These are phyloP conservation scores for Drosophila lowei DNA, from an alignment of 1,140 invertebrate species.

Conservation along the genomic window DNA sequence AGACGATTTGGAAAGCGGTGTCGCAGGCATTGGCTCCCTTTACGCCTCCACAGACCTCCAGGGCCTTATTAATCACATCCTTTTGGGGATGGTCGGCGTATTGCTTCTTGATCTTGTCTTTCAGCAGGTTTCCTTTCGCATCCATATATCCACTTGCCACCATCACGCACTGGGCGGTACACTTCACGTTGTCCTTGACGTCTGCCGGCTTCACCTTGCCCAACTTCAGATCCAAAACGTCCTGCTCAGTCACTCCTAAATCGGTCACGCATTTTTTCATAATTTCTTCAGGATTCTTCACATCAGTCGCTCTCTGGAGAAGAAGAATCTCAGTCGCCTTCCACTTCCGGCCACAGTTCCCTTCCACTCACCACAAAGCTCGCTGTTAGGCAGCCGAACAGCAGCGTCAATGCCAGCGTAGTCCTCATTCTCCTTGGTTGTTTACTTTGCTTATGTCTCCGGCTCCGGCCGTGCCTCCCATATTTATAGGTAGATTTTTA, in stretches of 20 bases:
- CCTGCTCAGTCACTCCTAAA: conserved; percentile 47
- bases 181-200: conserved; percentile 62
- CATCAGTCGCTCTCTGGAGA: too few relatives aligned
- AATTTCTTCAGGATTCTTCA: not conserved
- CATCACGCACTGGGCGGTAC: conserved; percentile 53
- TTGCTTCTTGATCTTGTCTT: conserved; percentile 26
- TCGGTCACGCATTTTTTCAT: conserved; percentile 46
- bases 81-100: not conserved
- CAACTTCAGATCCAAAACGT: conserved; percentile 37
- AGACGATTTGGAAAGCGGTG: conserved; percentile 49
- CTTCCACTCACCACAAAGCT: conserved; percentile 32
- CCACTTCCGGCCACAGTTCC: too few relatives aligned
- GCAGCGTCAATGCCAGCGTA: conserved; percentile 39
- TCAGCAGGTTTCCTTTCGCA: conserved; percentile 33
- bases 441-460: conserved; percentile 27
- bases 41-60: conserved; percentile 35
- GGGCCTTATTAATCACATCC: conserved; percentile 14
- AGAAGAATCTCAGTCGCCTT: too few relatives aligned
- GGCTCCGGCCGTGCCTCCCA: not conserved
- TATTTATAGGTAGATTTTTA: conserved; percentile 38
- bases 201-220: conserved; percentile 42
- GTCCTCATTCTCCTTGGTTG: conserved; percentile 47
- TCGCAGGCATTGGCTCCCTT: conserved; percentile 64
- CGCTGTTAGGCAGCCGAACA: conserved; percentile 48
- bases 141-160: conserved; percentile 63